Evolutionary conservation across 2,888 invertebrate species (phyloP).

Genomic region (Fragum sueziense): DNA sequence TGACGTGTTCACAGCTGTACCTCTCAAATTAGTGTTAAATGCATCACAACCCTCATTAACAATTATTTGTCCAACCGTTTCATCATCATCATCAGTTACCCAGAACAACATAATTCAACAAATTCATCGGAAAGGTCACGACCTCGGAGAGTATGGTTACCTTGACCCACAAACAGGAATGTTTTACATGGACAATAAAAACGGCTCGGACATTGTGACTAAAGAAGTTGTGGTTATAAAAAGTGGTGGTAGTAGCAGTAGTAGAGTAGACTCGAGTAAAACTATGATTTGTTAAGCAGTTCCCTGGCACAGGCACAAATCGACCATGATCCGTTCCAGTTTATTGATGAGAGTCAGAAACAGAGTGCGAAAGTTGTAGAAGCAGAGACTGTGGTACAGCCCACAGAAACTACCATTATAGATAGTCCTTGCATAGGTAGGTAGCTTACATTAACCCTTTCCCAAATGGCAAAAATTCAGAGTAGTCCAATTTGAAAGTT

Average conservation of each 20-base stretch:
- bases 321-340: constrained; percentile 78
- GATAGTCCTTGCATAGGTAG: constrained; percentile 13
- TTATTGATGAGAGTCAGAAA: constrained; percentile 70
- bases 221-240: constrained; percentile 40
- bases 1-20: constrained; percentile 15
- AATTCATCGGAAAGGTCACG: neutral
- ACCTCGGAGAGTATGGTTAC: constrained; percentile 47
- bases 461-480: too few relatives aligned
- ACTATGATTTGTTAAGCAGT: constrained; percentile 74
- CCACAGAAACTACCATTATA: constrained; percentile 3
- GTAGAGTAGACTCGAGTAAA: constrained; percentile 11
- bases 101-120: neutral
- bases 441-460: too few relatives aligned
- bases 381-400: neutral
- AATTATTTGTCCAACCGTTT: constrained; percentile 1
- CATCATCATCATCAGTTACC: neutral
- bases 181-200: constrained; percentile 65
- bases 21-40: neutral
- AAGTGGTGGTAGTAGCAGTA: constrained; percentile 8
- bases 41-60: neutral
- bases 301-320: constrained; percentile 79
- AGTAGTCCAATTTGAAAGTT: too few relatives aligned
- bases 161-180: constrained; percentile 79
- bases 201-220: constrained; percentile 20
- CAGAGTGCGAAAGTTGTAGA: constrained; percentile 1